Conservation (phyloP, 37 sponge, comb jelly and placozoan genomes). For the Petrosia ficiformis region DNA sequence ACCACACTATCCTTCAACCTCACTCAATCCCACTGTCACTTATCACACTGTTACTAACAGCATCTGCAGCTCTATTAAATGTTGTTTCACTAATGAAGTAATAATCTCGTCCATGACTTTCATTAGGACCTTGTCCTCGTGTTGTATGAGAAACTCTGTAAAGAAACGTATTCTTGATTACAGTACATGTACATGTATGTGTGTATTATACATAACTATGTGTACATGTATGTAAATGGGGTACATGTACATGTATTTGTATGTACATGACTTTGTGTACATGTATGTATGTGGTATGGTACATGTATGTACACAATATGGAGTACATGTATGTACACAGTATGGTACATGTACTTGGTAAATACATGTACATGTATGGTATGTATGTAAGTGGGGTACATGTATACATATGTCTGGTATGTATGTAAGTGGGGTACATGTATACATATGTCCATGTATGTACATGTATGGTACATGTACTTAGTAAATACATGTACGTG, state of each 20-base stretch:
- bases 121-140: constrained; percentile 29
- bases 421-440: no score
- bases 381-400: no score
- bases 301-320: no score
- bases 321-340: no score
- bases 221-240: background rate
- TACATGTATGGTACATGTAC: no score
- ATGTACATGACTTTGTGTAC: no score
- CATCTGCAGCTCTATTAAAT: constrained; percentile 48
- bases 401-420: no score
- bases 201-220: background rate
- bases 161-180: background rate
- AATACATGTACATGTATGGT: no score
- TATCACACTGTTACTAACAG: constrained; percentile 23
- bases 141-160: constrained; percentile 79
- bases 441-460: no score
- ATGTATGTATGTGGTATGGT: no score
- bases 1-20: background rate
- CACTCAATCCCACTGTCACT: background rate
- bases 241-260: background rate
- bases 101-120: constrained; percentile 70
- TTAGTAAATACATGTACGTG: no score
- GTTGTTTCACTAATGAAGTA: constrained; percentile 57
- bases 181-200: constrained; percentile 1
- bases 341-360: no score